Conservation (phyloP, 1,140 invertebrate species). For the Papilio helenus region DNA sequence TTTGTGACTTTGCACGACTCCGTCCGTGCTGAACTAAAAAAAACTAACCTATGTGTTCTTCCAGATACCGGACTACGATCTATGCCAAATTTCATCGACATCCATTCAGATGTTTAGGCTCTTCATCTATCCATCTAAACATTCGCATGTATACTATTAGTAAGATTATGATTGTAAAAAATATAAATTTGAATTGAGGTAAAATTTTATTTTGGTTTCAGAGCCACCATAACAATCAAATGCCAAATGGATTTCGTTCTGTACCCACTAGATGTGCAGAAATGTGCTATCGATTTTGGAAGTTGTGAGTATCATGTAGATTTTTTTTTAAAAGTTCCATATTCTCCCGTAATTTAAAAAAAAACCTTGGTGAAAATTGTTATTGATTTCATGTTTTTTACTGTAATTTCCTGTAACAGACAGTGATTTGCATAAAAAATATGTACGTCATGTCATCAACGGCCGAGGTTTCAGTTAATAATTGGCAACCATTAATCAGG, state of each 20-base stretch:
- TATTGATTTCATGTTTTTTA: conserved; percentile 3
- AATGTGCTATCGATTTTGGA: conserved; percentile 85
- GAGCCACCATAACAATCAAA: conserved; percentile 85
- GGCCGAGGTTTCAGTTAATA: conserved; percentile 21
- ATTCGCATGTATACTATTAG: too few species aligned
- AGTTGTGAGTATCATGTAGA: conserved; percentile 82
- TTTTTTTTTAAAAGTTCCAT: neutral
- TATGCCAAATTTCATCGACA: too few species aligned
- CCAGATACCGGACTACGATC: too few species aligned
- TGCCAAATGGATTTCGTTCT: conserved; percentile 86
- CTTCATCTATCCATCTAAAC: too few species aligned
- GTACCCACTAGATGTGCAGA: conserved; percentile 85
- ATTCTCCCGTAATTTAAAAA: neutral
- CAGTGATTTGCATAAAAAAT: conserved; percentile 39
- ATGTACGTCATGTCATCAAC: conserved; percentile 26
- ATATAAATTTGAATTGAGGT: neutral
- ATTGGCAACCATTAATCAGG: conserved; percentile 26
- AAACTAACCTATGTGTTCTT: too few species aligned
- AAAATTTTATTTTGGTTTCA: conserved; percentile 68
- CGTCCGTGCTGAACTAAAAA: too few species aligned
- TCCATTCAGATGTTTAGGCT: too few species aligned
- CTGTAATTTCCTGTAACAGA: conserved; percentile 14
- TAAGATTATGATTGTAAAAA: too few species aligned
- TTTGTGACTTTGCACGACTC: too few species aligned
- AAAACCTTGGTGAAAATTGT: neutral